phyloP scores from a whole-genome alignment of 2,888 invertebrate species.

The Dicycla oo region DNA sequence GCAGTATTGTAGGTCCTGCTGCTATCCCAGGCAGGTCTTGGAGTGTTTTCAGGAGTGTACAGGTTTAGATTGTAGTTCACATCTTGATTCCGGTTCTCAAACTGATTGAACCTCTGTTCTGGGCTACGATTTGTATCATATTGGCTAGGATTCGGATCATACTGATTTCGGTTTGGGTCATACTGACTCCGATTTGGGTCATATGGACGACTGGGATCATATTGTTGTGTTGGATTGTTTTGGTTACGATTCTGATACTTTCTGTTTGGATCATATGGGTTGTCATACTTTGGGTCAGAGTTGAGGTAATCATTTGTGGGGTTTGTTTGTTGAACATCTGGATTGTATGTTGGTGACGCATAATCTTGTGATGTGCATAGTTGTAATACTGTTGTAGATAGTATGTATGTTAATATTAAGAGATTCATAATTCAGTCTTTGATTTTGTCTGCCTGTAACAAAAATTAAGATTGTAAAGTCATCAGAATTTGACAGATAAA shows the following conservation, averaged over 20 bases:
- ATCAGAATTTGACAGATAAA: background rate
- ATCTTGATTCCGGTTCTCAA: constrained; percentile 71
- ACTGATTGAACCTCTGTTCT: constrained; percentile 70
- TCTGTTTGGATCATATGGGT: constrained; percentile 82
- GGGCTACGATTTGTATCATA: constrained; percentile 52
- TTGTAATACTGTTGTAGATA: constrained; percentile 73
- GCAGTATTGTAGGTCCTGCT: constrained; percentile 75
- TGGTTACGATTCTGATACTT: constrained; percentile 74
- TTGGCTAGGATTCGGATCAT: constrained; percentile 46
- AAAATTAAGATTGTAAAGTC: constrained; percentile 12
- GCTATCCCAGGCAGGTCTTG: constrained; percentile 79
- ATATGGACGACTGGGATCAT: constrained; percentile 53
- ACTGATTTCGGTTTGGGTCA: constrained; percentile 43
- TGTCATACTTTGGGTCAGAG: constrained; percentile 80
- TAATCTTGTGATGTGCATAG: constrained; percentile 82
- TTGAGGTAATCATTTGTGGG: constrained; percentile 82
- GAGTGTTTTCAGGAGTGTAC: constrained; percentile 76
- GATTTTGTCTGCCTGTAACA: constrained; percentile 75
- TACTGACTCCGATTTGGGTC: constrained; percentile 67
- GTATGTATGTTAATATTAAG: constrained; percentile 72
- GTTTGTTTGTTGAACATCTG: constrained; percentile 75
- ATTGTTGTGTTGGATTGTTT: constrained; percentile 70
- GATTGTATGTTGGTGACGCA: constrained; percentile 80
- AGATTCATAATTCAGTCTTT: constrained; percentile 87
- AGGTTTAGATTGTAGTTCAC: constrained; percentile 72